Conservation (phyloP, 2,888 invertebrate species). For the Fragum fragum region DNA sequence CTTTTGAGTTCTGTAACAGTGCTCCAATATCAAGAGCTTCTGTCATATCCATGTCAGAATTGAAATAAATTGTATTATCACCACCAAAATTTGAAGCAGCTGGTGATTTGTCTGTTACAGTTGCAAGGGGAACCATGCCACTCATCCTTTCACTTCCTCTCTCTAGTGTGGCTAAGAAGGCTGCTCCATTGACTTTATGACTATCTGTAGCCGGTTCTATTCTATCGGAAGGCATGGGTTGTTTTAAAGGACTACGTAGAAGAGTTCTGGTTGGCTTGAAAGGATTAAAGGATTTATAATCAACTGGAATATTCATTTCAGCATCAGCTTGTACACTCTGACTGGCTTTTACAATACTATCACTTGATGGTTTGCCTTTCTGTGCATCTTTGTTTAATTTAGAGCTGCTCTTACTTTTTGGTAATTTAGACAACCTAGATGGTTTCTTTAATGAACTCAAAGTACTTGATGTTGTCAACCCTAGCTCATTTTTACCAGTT, state of each 20-base stretch:
- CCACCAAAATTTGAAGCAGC: constrained; percentile 43
- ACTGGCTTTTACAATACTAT: background rate
- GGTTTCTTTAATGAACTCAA: background rate
- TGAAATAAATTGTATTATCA: constrained; percentile 73
- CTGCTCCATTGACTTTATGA: constrained; percentile 37
- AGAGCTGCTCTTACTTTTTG: background rate
- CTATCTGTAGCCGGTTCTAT: constrained; percentile 27
- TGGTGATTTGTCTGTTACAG: constrained; percentile 21
- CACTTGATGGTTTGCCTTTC: background rate
- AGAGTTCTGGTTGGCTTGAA: constrained; percentile 59
- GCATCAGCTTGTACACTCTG: background rate
- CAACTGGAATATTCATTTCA: background rate
- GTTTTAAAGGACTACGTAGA: constrained; percentile 40
- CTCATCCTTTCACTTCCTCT: constrained; percentile 7
- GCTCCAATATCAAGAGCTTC: constrained; percentile 38
- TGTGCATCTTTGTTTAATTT: background rate
- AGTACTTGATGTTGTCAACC: too few species aligned
- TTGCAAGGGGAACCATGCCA: background rate
- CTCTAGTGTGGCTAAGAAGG: constrained; percentile 40
- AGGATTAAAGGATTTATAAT: constrained; percentile 30
- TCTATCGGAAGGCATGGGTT: background rate
- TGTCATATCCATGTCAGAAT: constrained; percentile 80
- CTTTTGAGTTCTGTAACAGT: constrained; percentile 40
- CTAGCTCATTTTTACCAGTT: too few species aligned
- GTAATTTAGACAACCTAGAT: background rate